phyloP scores from a whole-genome alignment of 2,888 invertebrate genomes.

The Siphonodentalium dalli region DNA sequence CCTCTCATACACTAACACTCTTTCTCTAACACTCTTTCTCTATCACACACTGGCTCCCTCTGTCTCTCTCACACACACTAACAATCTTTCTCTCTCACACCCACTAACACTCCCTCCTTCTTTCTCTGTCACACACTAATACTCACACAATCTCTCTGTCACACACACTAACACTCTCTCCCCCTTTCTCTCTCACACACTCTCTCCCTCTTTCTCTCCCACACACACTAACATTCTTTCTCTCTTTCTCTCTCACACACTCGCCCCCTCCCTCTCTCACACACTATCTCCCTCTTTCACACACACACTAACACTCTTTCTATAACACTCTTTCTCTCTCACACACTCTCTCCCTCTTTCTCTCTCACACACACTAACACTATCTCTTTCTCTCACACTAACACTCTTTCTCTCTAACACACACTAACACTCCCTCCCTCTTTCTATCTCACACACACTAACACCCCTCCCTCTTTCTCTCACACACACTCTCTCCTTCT shows the following conservation, averaged over 20 bases:
- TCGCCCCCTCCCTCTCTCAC: neutral
- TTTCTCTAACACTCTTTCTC: neutral
- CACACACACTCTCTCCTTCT: too few species aligned
- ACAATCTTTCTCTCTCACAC: neutral
- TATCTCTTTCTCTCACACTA: constrained; percentile 11
- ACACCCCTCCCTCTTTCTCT: too few species aligned
- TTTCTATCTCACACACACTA: too few species aligned
- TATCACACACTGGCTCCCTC: constrained; percentile 2
- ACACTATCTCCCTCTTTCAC: neutral
- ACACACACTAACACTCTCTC: constrained; percentile 12
- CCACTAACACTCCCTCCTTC: neutral
- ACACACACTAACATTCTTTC: constrained; percentile 9
- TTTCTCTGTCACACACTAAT: constrained; percentile 2
- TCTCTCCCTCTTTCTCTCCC: constrained; percentile 1
- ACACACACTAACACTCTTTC: neutral
- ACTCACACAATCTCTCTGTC: constrained; percentile 6
- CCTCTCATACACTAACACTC: neutral
- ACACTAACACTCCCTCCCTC: neutral
- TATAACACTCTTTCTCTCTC: constrained; percentile 2
- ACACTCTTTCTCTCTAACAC: neutral
- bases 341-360: constrained; percentile 8
- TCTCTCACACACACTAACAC: constrained; percentile 7
- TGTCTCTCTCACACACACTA: neutral
- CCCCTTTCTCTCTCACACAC: neutral
- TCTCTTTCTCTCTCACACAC: constrained; percentile 8